Conservation (phyloP, 2,113 vertebrate species). For the Platanista minor region DNA sequence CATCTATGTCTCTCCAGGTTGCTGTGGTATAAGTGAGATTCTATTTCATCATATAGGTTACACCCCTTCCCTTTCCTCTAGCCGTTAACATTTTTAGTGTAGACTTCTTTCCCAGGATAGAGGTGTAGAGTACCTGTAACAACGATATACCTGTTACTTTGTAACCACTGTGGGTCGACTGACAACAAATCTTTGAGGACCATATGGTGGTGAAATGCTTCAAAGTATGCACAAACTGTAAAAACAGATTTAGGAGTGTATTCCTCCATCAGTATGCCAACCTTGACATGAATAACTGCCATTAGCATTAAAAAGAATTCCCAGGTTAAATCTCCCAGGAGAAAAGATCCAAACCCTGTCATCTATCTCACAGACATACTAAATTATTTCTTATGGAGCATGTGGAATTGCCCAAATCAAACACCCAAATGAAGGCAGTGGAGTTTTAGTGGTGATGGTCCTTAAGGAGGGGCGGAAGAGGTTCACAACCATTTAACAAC, state of each 20-base stretch:
- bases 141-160: slow-evolving; percentile 8
- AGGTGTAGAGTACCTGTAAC: neutral
- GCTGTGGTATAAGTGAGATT: neutral
- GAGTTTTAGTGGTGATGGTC: slow-evolving; percentile 45
- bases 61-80: neutral
- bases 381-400: slow-evolving; percentile 59
- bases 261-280: slow-evolving; percentile 45
- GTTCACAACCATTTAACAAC: slow-evolving; percentile 59
- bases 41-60: neutral
- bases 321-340: slow-evolving; percentile 66
- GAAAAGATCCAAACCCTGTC: slow-evolving; percentile 38
- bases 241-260: slow-evolving; percentile 62
- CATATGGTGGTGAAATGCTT: slow-evolving; percentile 43
- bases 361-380: slow-evolving; percentile 56
- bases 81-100: neutral
- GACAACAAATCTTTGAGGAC: slow-evolving; percentile 46
- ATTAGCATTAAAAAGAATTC: slow-evolving; percentile 68
- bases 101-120: neutral
- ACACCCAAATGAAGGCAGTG: slow-evolving; percentile 32
- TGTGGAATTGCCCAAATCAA: slow-evolving; percentile 57
- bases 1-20: neutral
- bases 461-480: neutral
- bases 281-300: slow-evolving; percentile 45
- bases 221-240: slow-evolving; percentile 49
- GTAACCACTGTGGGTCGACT: slow-evolving; percentile 1